Base-by-base conservation (phyloP, 2,888 invertebrate species). In the Noctua comes region DNA sequence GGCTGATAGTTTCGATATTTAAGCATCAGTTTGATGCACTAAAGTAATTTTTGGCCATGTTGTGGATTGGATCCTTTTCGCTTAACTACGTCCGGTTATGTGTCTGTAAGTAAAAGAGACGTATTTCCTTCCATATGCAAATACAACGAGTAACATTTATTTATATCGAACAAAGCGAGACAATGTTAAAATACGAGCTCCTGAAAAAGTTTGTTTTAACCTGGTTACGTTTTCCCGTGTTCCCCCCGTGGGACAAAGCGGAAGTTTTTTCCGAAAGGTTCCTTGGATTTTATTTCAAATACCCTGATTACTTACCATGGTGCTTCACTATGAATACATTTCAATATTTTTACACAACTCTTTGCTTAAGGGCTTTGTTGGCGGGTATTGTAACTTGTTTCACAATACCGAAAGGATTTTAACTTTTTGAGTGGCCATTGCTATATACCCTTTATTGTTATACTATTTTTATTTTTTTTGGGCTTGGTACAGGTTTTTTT, bases 241-340 rank as follows among this genome's bases (percentile, higher is more conserved):
- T 85, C 78, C 85, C 89, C 93, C 87, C 90, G 46, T 51, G 92
- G 93, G 93, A 91, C 86, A 88, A 90, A 89, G 88, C 79, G 84
- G 87, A 91, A 91, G 87, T 89, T 92, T 91, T 87, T 90, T 51
- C 79, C 80, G 84, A 91, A 91, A 92, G 92, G 92, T 91, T 91
- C 86, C 86, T 88, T 90, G 87, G 91, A 92, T 93, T 93, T 93
- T 94, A 92, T 94, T 92, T 91, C 88, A 90, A 90, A 87, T 89
- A 89, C 89, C 91, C 87, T 90, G 90, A 89, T 90, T 89, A 89
- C 90, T 92, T 90, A 90, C 89, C 86, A 89, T 86, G 89, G 87
- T 84, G 87, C 88, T 93, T 92, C 90, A 86, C 92, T 91, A 85
- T 88, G 93, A 93, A 95, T 94, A 93, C 88, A 93, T 94, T 93